Evolutionary conservation across 2,888 invertebrate genomes (phyloP).

Genomic region (Chalcosyrphus nemorum): DNA sequence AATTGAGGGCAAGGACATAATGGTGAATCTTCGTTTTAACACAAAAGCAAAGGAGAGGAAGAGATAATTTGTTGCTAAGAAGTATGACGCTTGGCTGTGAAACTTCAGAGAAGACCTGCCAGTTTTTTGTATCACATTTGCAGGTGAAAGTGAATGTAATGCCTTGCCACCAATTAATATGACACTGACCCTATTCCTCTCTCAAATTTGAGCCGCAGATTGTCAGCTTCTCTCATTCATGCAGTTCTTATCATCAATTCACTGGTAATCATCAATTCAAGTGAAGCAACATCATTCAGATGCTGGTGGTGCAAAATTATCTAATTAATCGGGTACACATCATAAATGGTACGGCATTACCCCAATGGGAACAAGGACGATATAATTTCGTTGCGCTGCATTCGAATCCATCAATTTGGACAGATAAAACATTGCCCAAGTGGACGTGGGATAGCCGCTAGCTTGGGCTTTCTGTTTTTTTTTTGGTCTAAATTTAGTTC

Average conservation of each 20-base stretch:
- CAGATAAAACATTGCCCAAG: background rate
- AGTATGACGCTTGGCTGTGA: background rate
- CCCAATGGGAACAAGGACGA: background rate
- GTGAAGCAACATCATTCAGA: no score
- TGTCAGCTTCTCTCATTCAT: no score
- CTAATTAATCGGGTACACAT: background rate
- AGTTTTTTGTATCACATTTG: background rate
- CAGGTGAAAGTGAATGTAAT: no score
- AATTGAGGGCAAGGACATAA: slow-evolving; percentile 27
- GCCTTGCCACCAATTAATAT: no score
- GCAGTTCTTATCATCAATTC: no score
- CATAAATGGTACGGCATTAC: background rate
- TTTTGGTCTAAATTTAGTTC: background rate
- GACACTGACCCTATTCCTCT: no score
- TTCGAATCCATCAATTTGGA: background rate
- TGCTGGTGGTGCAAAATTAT: background rate
- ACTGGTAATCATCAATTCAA: no score
- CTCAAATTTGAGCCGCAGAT: no score
- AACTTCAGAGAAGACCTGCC: background rate
- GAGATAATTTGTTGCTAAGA: background rate
- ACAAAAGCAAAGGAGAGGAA: background rate
- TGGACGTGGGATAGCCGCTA: background rate
- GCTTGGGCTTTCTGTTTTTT: background rate
- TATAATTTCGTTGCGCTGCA: background rate
- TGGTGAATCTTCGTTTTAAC: background rate